Base-by-base conservation (phyloP, 1,140 invertebrate genomes). In the Drosophila seguyi region DNA sequence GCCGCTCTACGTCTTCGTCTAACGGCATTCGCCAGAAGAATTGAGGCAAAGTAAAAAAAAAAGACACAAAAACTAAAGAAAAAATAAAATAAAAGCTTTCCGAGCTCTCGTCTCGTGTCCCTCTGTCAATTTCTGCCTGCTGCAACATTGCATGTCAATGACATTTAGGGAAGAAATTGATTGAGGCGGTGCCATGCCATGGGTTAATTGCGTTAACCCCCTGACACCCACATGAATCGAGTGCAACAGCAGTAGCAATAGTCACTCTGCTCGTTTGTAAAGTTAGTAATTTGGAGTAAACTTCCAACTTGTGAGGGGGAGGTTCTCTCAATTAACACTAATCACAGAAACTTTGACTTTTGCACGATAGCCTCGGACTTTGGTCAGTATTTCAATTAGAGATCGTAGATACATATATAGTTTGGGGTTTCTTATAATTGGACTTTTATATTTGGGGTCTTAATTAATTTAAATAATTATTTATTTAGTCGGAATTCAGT, bases 131-230 rank as follows among this genome's bases (percentile, higher is more conserved):
- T 57, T 18, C 50, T 62, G 60, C 34, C 71, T 56, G 72, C 39
- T 75, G 72, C 60, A 75, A 27, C 48, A 34, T 22, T 47, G 57
- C 65, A 69, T 86, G 82, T 86, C 82, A 86, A 79, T 82, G 82
- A 86, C 82, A 61, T 72, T 61, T 48, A 47, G 65, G 66, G 41
- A 61, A 77, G 72, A 81, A 72, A 67, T 67, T 79, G 59, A 86
- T 85, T 69, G 81, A 81, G 67, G 47, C 79, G 22, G 29, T 57
- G 38, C 36, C 25, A 13, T 27, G 14, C 38, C 38, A 52, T 55
- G 67, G 79, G 83, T 86, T 88, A 86, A 86, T 82, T 83, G 73
- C 60, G 66, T 86, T 87, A 83, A 83, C 61, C 78, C 83, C 45
- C 0, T 53, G 65, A 82, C 72, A 50, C 45, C 74, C 57, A 63